Conservation (phyloP, 2,888 invertebrate genomes). For the Choreutis nemorana region DNA sequence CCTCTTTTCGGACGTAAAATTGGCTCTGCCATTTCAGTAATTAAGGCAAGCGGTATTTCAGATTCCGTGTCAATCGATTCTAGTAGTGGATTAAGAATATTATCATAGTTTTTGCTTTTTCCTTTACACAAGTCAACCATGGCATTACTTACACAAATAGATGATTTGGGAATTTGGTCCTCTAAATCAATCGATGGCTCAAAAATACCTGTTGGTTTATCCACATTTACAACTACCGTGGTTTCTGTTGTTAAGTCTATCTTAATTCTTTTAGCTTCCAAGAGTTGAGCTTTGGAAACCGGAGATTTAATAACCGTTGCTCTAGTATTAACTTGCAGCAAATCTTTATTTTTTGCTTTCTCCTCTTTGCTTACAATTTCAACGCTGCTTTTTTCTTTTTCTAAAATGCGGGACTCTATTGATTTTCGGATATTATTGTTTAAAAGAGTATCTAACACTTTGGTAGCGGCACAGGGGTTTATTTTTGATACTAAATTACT, state of each 20-base stretch:
- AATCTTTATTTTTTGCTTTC: conserved; percentile 38
- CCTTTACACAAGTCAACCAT: conserved; percentile 43
- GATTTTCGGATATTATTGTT: conserved; percentile 60
- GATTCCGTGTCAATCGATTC: conserved; percentile 45
- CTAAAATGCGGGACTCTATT: conserved; percentile 55
- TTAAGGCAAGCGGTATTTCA: conserved; percentile 46
- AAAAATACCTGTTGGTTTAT: conserved; percentile 73
- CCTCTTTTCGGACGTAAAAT: conserved; percentile 49
- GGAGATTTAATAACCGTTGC: conserved; percentile 68
- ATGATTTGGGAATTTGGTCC: conserved; percentile 69
- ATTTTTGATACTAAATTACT: conserved; percentile 70
- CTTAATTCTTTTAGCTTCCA: conserved; percentile 54
- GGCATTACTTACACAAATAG: conserved; percentile 51
- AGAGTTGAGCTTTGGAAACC: conserved; percentile 53
- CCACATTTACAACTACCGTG: conserved; percentile 44
- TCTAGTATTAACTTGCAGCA: conserved; percentile 27
- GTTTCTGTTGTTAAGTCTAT: conserved; percentile 21
- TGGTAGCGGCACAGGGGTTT: conserved; percentile 59
- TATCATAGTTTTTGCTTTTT: conserved; percentile 33
- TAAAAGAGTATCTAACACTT: conserved; percentile 56
- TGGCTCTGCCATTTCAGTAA: conserved; percentile 46
- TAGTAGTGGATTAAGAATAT: conserved; percentile 28
- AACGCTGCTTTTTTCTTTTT: conserved; percentile 41
- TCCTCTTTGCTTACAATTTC: conserved; percentile 36
- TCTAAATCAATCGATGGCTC: conserved; percentile 74